Conservation (phyloP, 2,888 invertebrate genomes). For the Ethmia dodecea region DNA sequence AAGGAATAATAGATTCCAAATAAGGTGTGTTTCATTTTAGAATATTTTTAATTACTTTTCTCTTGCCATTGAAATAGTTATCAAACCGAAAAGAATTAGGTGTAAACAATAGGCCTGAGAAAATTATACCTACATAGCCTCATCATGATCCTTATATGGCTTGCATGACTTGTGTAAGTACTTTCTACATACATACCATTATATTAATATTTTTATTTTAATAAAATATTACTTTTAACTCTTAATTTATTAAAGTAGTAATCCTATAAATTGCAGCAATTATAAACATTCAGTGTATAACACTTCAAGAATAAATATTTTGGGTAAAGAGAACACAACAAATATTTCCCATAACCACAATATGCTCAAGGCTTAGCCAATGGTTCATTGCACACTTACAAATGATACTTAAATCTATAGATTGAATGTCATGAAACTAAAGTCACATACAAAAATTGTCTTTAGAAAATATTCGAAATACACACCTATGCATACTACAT, state of each 20-base stretch:
- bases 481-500: constrained; percentile 28
- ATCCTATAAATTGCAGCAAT: constrained; percentile 51
- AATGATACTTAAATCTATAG: constrained; percentile 33
- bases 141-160: not conserved
- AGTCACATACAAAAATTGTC: constrained; percentile 35
- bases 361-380: constrained; percentile 65
- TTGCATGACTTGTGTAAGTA: constrained; percentile 18
- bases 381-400: constrained; percentile 65
- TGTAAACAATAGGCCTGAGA: no score
- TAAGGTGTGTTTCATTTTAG: no score
- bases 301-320: constrained; percentile 58
- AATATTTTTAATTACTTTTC: no score
- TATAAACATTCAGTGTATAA: constrained; percentile 57
- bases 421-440: constrained; percentile 36
- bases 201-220: constrained; percentile 26
- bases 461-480: constrained; percentile 42
- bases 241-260: constrained; percentile 17
- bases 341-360: constrained; percentile 52
- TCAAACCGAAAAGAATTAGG: no score
- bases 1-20: no score
- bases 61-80: no score
- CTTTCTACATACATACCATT: constrained; percentile 34
- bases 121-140: no score
- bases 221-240: constrained; percentile 19
- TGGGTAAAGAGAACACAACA: constrained; percentile 51